A percentile compares a stretch with the other conserved stretches of the same genome.
Evolutionary conservation across 2,113 vertebrate species (phyloP).

Genomic region (Cyprinus carpio): DNA sequence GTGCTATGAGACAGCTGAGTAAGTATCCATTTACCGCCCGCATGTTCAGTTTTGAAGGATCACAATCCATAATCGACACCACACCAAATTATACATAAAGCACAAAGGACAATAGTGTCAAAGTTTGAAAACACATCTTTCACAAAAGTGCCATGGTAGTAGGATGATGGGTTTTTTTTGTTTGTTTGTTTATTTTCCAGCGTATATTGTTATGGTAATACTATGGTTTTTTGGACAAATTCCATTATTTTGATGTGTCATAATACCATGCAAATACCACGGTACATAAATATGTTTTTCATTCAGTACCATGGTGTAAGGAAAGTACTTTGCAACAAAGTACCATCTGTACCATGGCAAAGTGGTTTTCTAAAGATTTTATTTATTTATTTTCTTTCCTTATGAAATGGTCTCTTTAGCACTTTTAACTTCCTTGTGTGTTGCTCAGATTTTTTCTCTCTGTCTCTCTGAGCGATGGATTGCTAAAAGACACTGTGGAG

Average conservation of each 20-base stretch:
- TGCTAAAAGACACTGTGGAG: background rate
- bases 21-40: background rate
- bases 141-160: background rate
- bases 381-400: no score
- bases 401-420: background rate
- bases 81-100: background rate
- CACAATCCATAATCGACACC: background rate
- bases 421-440: background rate
- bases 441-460: background rate
- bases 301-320: background rate
- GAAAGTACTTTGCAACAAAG: background rate
- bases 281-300: background rate
- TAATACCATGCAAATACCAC: background rate
- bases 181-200: no score
- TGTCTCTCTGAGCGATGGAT: background rate
- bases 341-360: background rate
- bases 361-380: no score
- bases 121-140: constrained; percentile 2
- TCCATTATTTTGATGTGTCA: background rate
- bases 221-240: background rate
- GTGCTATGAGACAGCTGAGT: constrained; percentile 2
- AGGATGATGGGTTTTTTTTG: background rate
- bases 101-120: background rate
- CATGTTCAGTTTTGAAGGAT: constrained; percentile 16
- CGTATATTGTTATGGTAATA: background rate